Evolutionary conservation across 2,113 vertebrate genomes (phyloP), one percentile per base, ranked within the genome.

Genomic region (Echinops telfairi): DNA sequence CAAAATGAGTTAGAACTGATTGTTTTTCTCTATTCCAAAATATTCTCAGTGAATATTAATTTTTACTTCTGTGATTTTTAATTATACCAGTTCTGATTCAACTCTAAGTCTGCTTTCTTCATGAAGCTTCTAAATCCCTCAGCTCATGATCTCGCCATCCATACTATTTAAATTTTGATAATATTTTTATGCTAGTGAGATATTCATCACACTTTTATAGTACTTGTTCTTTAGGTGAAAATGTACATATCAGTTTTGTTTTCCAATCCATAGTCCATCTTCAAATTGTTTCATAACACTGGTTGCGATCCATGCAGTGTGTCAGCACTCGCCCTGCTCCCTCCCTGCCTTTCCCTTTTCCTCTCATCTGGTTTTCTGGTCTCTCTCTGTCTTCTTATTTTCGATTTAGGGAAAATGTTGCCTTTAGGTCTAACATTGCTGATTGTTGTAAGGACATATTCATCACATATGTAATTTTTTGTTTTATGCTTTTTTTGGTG

Each of bases 11-110:
- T 23, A 62, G 16, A 62, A 62, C 60, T 23, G 22, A 62, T 83
- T 76, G 47, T 84, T 2, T 29, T 27, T 92, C 76, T 91, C 80
- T 82, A 85, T 94, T 16, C 6, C 40, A 89, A 53, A 83, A 62
- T 47, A 47, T 64, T 89, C 20, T 86, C 29, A 75, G 16, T 76
- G 33, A 84, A 89, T 76, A 40, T 79, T 17, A 58, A 29, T 87
- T 38, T 7, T 3, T 43, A 73, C 31, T 64, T 20, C 68, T 22
- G 20, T 89, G 57, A 71, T 57, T 88, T 85, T 38, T 83, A 77
- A 58, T 75, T 73, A 33, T 2, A 47, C 15, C 33, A 62, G 70
- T 14, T 6, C 23, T 38, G 22, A 71, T 77, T 81, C 27, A 38
- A 20, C 23, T 90, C 33, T 57, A 53, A 75, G 47, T 60, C 19